Percentiles rank a stretch among this genome's conserved stretches.
These are phyloP conservation scores for Drosophila niveifrons DNA, from an alignment of 2,888 invertebrate genomes.

Conservation along the genomic window DNA sequence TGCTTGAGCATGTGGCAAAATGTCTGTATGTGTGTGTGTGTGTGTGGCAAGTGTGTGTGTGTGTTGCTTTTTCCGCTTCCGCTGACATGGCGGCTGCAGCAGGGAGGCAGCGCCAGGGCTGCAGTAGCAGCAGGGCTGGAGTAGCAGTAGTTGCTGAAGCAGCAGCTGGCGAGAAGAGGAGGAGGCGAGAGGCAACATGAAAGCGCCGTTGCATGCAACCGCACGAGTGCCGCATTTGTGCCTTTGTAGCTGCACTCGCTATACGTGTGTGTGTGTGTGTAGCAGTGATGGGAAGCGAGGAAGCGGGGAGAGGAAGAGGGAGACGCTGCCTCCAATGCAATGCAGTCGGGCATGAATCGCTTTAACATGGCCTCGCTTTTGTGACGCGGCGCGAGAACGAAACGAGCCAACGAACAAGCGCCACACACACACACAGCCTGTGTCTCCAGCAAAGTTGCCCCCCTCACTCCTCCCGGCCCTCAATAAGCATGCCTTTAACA, in stretches of 20 bases:
- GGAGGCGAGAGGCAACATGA: slow-evolving; percentile 59
- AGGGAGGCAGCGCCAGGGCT: not conserved
- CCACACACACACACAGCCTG: not conserved
- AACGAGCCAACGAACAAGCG: not conserved
- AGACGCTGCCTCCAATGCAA: slow-evolving; percentile 10
- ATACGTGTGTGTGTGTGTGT: not conserved
- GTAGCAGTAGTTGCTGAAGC: slow-evolving; percentile 14
- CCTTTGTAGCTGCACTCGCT: slow-evolving; percentile 63
- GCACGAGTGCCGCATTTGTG: slow-evolving; percentile 73
- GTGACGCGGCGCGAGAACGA: slow-evolving; percentile 45
- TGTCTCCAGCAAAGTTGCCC: not conserved
- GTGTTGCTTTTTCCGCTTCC: slow-evolving; percentile 78
- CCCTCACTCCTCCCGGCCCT: not conserved
- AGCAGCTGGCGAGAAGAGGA: not conserved
- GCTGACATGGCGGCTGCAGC: slow-evolving; percentile 70
- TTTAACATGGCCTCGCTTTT: slow-evolving; percentile 72
- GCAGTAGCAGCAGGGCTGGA: not conserved
- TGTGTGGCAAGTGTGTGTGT: slow-evolving; percentile 39
- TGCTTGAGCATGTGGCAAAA: slow-evolving; percentile 46
- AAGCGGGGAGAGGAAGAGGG: not conserved
- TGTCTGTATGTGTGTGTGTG: slow-evolving; percentile 25
- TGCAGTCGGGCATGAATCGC: slow-evolving; percentile 78
- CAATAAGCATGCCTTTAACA: too few species aligned
- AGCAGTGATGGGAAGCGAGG: too few species aligned
- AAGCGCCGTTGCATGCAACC: slow-evolving; percentile 78